Conservation (phyloP, 2,113 vertebrate species). For the Heterocephalus glaber region DNA sequence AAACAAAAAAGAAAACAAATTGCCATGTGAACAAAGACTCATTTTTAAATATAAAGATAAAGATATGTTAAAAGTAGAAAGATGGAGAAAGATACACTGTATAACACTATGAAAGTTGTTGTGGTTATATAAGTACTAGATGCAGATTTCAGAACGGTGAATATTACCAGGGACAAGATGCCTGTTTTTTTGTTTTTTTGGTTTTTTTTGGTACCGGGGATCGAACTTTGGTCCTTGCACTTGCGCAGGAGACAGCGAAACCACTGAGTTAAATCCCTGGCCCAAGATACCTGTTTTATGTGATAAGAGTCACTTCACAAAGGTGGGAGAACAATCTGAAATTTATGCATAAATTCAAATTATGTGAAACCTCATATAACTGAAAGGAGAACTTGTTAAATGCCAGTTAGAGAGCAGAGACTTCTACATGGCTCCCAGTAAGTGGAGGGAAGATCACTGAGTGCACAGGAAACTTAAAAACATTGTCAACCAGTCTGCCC, state of each 20-base stretch:
- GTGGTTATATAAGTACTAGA: neutral
- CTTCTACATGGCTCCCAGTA: neutral
- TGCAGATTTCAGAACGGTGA: neutral
- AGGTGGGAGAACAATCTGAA: neutral
- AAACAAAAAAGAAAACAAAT: neutral
- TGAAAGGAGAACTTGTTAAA: conserved; percentile 1
- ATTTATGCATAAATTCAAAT: neutral
- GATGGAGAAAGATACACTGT: neutral
- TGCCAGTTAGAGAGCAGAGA: neutral
- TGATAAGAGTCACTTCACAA: neutral
- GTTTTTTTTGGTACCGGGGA: too few species aligned
- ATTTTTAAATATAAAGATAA: neutral
- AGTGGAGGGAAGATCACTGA: neutral
- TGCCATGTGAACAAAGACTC: neutral
- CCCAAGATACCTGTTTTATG: too few species aligned
- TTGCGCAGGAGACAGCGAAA: too few species aligned
- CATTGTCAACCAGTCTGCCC: neutral
- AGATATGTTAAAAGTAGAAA: neutral
- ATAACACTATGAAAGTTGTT: neutral
- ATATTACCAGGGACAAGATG: neutral
- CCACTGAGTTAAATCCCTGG: too few species aligned
- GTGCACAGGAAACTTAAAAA: neutral
- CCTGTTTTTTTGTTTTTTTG: too few species aligned
- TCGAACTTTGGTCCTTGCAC: too few species aligned
- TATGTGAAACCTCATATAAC: neutral